Percentiles rank a stretch among this genome's conserved stretches.
Conservation (phyloP, 2,113 vertebrate genomes). For the Periophthalmus modestus region DNA sequence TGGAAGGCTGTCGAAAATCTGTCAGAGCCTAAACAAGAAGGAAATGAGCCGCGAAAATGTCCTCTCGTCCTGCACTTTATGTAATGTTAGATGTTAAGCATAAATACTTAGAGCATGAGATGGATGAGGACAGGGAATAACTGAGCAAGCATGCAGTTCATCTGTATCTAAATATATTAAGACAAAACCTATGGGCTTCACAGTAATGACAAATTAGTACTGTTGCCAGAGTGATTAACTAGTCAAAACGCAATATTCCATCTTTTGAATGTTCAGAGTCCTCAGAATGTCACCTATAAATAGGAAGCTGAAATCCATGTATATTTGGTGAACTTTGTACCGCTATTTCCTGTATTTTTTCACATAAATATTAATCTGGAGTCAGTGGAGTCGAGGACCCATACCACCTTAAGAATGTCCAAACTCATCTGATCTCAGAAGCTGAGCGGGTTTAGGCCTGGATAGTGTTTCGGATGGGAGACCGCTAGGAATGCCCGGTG, state of each 20-base stretch:
- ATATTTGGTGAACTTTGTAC: neutral
- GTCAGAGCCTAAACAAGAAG: slow-evolving; percentile 6
- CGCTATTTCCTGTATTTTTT: no score
- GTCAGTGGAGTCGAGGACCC: no score
- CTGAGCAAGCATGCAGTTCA: neutral
- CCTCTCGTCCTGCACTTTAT: neutral
- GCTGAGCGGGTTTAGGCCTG: no score
- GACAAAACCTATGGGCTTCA: neutral
- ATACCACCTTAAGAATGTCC: no score
- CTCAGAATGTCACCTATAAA: neutral
- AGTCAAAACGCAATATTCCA: neutral
- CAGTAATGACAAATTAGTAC: no score
- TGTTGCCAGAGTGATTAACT: neutral
- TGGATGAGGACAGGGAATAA: neutral
- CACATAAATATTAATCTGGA: no score
- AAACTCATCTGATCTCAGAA: no score
- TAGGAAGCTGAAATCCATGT: neutral
- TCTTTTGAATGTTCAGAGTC: neutral
- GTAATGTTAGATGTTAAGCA: neutral
- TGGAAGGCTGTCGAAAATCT: slow-evolving; percentile 9
- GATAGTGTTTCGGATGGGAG: no score
- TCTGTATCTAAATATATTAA: neutral
- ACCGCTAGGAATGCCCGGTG: no score
- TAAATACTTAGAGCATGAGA: neutral
- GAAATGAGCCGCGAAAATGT: slow-evolving; percentile 16